A percentile compares a stretch with the other conserved stretches of the same genome.
phyloP scores from a whole-genome alignment of 2,113 vertebrate genomes.

The Cariama cristata region DNA sequence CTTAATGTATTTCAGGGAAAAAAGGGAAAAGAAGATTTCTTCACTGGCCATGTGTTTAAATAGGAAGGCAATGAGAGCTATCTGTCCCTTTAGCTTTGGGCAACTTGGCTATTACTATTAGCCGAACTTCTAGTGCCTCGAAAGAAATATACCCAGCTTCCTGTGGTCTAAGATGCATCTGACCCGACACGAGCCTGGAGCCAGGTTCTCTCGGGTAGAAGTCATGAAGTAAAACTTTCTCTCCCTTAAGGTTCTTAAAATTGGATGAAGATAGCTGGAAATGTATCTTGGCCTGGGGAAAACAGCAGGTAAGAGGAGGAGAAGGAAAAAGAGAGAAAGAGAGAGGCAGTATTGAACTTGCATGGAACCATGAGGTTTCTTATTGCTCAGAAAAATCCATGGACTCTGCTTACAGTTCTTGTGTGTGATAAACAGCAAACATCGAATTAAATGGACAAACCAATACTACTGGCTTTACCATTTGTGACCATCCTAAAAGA shows the following conservation, averaged over 20 bases:
- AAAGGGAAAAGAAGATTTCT: neutral
- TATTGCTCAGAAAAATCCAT: slow-evolving; percentile 30
- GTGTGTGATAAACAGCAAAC: slow-evolving; percentile 25
- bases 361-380: neutral
- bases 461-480: slow-evolving; percentile 23
- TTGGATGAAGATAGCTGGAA: neutral
- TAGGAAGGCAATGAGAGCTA: neutral
- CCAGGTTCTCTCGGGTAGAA: neutral
- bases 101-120: slow-evolving; percentile 26
- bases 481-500: slow-evolving; percentile 35
- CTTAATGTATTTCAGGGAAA: slow-evolving; percentile 14
- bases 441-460: neutral
- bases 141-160: neutral
- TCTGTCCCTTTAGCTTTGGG: slow-evolving; percentile 33
- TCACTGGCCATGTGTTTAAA: neutral
- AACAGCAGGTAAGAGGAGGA: neutral
- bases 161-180: neutral
- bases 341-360: slow-evolving; percentile 2
- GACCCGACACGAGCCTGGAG: neutral
- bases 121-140: slow-evolving; percentile 38
- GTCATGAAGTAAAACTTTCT: neutral
- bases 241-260: neutral
- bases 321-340: neutral
- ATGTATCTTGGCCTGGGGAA: neutral
- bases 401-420: slow-evolving; percentile 45